Evolutionary conservation across 2,113 vertebrate genomes (phyloP).

Genomic region (Miniopterus natalensis): DNA sequence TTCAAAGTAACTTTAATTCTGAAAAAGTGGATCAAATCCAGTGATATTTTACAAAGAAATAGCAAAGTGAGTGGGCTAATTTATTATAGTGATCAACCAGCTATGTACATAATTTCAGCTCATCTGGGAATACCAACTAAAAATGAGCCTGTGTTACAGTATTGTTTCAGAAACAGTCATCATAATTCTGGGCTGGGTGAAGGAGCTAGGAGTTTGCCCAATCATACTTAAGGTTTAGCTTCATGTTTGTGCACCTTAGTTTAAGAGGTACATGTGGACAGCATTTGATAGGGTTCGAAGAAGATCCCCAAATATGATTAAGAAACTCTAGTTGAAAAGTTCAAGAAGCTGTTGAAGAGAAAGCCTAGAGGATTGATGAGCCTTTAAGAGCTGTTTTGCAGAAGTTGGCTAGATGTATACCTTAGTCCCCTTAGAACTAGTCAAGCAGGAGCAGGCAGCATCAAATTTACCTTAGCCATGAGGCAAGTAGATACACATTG

Average conservation of each 20-base stretch:
- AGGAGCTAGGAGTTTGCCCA: background rate
- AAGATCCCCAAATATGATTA: background rate
- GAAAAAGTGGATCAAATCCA: conserved; percentile 46
- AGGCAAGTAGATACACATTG: background rate
- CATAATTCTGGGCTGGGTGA: background rate
- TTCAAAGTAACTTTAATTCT: conserved; percentile 42
- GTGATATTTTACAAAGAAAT: conserved; percentile 45
- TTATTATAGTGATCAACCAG: conserved; percentile 3
- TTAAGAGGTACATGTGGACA: conserved; percentile 15
- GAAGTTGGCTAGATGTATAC: background rate
- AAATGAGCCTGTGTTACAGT: conserved; percentile 7
- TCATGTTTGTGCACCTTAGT: background rate
- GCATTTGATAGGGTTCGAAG: background rate
- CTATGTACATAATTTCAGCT: background rate
- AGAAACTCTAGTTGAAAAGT: background rate
- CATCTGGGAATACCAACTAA: background rate
- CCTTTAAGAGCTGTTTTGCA: conserved; percentile 25
- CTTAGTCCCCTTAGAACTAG: background rate
- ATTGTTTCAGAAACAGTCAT: conserved; percentile 10
- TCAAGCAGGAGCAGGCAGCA: background rate
- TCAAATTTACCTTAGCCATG: background rate
- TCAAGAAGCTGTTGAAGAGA: conserved; percentile 6
- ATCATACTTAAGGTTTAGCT: background rate
- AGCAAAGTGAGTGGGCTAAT: background rate
- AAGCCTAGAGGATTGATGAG: background rate